phyloP scores from a whole-genome alignment of 2,113 vertebrate genomes.

The Dicrurus megarhynchus region DNA sequence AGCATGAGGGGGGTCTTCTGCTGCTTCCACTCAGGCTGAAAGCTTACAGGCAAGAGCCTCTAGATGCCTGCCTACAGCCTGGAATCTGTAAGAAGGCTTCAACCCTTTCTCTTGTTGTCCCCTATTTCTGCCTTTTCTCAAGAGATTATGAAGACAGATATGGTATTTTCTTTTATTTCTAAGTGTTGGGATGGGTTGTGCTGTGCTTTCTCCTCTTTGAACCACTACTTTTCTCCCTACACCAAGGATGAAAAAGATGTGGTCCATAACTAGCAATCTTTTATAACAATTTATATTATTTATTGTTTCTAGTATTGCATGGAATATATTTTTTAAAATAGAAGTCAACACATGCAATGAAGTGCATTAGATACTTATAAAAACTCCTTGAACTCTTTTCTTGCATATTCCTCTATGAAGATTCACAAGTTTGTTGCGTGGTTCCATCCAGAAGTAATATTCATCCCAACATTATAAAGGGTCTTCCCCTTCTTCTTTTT shows the following conservation, averaged over 20 bases:
- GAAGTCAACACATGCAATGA: background rate
- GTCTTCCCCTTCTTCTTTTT: rapidly evolving
- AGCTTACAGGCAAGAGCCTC: background rate
- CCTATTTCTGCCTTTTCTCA: background rate
- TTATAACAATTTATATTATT: background rate
- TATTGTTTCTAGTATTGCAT: background rate
- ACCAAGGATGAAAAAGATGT: background rate
- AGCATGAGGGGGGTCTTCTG: rapidly evolving
- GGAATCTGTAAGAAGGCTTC: background rate
- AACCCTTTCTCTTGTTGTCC: background rate
- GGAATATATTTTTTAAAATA: background rate
- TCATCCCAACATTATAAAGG: background rate
- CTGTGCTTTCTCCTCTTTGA: background rate
- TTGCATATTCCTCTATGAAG: background rate
- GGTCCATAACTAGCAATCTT: background rate
- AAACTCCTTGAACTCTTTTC: background rate
- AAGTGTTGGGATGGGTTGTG: background rate
- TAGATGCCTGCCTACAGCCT: background rate
- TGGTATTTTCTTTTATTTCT: background rate
- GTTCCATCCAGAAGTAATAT: background rate
- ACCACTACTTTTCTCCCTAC: background rate
- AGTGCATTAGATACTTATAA: background rate
- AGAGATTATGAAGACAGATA: background rate
- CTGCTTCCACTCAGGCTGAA: background rate
- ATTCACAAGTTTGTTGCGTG: background rate